A percentile compares a stretch with the other conserved stretches of the same genome.
phyloP scores from a whole-genome alignment of 1,140 invertebrate genomes.

The Ctenoplectra terminalis region DNA sequence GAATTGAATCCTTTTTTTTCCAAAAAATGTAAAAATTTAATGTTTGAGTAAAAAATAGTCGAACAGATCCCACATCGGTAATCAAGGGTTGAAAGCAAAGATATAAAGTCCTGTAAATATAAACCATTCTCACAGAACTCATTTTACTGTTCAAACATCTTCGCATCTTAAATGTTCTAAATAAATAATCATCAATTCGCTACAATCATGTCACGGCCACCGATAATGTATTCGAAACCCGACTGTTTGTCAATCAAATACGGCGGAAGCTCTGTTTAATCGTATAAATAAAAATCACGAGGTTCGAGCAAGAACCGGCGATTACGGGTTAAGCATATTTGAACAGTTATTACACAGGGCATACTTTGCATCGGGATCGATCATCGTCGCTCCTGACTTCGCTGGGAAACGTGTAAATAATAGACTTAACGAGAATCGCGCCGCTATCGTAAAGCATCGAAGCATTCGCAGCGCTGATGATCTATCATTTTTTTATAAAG shows the following conservation, averaged over 20 bases:
- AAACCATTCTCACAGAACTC: neutral
- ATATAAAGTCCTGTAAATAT: too few relatives aligned
- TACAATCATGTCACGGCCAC: neutral
- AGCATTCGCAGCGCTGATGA: too few relatives aligned
- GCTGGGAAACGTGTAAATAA: constrained; percentile 40
- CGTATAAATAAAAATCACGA: constrained; percentile 37
- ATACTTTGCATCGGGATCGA: constrained; percentile 35
- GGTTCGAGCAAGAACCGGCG: constrained; percentile 4
- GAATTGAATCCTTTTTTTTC: too few relatives aligned
- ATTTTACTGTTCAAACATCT: neutral
- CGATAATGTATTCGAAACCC: neutral
- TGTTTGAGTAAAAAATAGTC: too few relatives aligned
- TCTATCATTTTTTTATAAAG: neutral
- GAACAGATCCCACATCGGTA: too few relatives aligned
- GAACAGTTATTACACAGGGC: constrained; percentile 38
- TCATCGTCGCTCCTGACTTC: constrained; percentile 14
- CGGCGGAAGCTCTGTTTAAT: neutral
- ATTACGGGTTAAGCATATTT: constrained; percentile 50
- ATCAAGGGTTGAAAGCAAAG: too few relatives aligned
- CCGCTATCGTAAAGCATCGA: neutral
- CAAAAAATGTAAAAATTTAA: too few relatives aligned
- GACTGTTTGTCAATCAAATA: constrained; percentile 30
- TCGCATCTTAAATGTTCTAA: neutral
- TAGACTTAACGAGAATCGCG: constrained; percentile 22
- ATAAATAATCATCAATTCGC: neutral